Evolutionary conservation across 2,797 vertebrate genomes (phyloP), one percentile per base, ranked within the genome.

Genomic region (Botia kubotai): DNA sequence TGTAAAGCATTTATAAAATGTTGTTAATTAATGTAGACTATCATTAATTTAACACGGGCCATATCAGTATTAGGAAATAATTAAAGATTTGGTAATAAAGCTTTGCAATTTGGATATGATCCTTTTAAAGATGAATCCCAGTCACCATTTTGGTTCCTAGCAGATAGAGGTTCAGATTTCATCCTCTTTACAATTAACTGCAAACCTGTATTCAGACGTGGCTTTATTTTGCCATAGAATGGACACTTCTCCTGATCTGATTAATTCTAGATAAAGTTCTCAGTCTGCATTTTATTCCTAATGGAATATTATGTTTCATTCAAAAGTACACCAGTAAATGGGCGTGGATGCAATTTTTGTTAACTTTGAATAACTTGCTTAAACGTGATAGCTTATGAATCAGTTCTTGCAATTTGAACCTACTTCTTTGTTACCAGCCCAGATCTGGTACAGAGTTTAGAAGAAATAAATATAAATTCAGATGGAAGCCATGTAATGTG

Each of bases 301-400:
- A 50, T 63, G 29, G 23, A 75, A 65, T 75, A 73, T 58, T 72
- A 33, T 16, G 57, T 62, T 62, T 29, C 16, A 8, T 62, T 62
- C 23, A 4, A 10, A 39, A 36, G 19, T 23, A 29, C 23, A 48
- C 62, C 39, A 75, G 17, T 65, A 36, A 68, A 77, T n/a, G n/a
- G 48, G 14, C 36, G n/a, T 0, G 65, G 55, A 43, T 68, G 33
- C 6, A 11, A 50, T 53, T 53, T 23, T 43, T n/a, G 33, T 50
- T 65, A 53, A 17, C 73, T 2, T 53, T 57, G 19, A 43, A 13
- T 67, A 3, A 50, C 29, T 39, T 23, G 19, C n/a, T 66, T 0
- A 67, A 63, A 75, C 29, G 50, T n/a, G 7, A 21, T 19, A 19
- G 53, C n/a, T 57, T 19, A 57, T 57, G 8, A 57, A 58, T 58